A percentile compares a stretch with the other conserved stretches of the same genome.
Conservation (phyloP, 2,113 vertebrate genomes). For the Petroica traversi region DNA sequence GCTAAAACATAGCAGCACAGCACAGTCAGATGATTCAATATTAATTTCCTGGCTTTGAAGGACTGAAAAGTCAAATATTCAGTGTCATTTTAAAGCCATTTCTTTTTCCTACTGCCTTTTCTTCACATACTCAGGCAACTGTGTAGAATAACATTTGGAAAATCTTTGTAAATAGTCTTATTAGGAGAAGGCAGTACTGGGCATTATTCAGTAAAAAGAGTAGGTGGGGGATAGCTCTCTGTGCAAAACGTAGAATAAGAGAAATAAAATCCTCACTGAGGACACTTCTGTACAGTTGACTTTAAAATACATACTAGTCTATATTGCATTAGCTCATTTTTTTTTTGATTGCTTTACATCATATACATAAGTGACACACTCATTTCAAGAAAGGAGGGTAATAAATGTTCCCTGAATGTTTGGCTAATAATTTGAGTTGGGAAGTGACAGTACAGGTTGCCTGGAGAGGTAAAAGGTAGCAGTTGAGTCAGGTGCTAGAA, state of each 20-base stretch:
- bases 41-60: constrained; percentile 25
- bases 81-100: background rate
- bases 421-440: background rate
- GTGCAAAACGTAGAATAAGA: background rate
- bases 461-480: background rate
- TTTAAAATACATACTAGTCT: background rate
- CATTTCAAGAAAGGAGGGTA: background rate
- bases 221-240: background rate
- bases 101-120: constrained; percentile 24
- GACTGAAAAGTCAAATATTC: background rate
- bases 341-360: background rate
- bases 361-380: background rate
- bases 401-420: background rate
- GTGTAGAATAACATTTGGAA: background rate
- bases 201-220: background rate
- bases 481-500: background rate
- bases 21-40: constrained; percentile 13
- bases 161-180: background rate
- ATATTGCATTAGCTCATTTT: background rate
- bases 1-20: background rate
- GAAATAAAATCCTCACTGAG: background rate
- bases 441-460: background rate
- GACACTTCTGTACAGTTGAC: background rate
- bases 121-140: background rate
- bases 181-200: background rate